phyloP scores from a whole-genome alignment of 2,797 vertebrate genomes.

The Sebastes dallii region DNA sequence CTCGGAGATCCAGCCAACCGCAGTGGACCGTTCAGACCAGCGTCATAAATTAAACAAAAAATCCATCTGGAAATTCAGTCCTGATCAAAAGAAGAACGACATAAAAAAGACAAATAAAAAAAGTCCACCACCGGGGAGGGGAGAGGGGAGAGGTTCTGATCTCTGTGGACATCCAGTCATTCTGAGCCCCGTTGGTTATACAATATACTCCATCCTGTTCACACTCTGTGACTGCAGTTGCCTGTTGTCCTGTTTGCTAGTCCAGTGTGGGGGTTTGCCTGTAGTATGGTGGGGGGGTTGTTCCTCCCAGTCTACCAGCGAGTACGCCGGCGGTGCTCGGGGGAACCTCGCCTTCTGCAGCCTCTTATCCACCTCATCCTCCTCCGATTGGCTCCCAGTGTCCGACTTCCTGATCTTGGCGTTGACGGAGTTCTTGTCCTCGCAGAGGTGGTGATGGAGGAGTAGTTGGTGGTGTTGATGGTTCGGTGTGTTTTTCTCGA shows the following conservation, averaged over 20 bases:
- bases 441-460: slow-evolving; percentile 80
- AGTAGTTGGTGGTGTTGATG: slow-evolving; percentile 60
- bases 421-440: slow-evolving; percentile 90
- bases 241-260: slow-evolving; percentile 94
- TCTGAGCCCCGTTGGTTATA: slow-evolving; percentile 76
- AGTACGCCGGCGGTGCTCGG: slow-evolving; percentile 84
- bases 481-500: slow-evolving; percentile 85
- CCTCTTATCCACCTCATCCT: slow-evolving; percentile 87
- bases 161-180: not conserved
- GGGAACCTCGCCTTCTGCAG: slow-evolving; percentile 87
- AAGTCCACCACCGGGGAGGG: not conserved
- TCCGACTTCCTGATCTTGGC: slow-evolving; percentile 89
- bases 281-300: slow-evolving; percentile 72
- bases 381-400: slow-evolving; percentile 74
- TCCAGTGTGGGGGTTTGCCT: slow-evolving; percentile 86
- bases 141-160: not conserved
- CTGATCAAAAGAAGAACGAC: not conserved
- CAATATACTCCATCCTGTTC: slow-evolving; percentile 88
- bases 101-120: not conserved
- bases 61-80: not conserved
- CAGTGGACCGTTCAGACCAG: not conserved
- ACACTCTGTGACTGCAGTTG: slow-evolving; percentile 89
- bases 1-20: slow-evolving; percentile 11
- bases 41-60: slow-evolving; percentile 21
- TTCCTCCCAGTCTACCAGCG: slow-evolving; percentile 90